Percentiles rank a stretch among this genome's conserved stretches.
phyloP scores from a whole-genome alignment of 2,888 invertebrate genomes.

The Pyrrhia umbra region DNA sequence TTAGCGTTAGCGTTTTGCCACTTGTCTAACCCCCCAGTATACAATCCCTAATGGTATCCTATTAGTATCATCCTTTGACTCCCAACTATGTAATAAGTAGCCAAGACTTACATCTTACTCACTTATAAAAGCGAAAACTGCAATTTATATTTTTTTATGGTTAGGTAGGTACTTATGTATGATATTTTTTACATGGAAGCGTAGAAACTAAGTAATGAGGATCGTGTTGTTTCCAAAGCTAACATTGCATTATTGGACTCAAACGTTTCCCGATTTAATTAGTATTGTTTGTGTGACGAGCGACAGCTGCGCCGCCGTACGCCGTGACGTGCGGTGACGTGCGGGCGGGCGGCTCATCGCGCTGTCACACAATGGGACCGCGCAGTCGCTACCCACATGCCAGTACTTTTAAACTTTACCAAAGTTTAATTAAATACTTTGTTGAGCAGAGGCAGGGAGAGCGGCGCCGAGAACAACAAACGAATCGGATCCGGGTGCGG shows the following conservation, averaged over 20 bases:
- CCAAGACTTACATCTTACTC: no score
- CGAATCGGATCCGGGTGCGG: slow-evolving; percentile 45
- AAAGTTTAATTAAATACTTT: slow-evolving; percentile 57
- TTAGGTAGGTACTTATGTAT: no score
- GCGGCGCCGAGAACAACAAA: slow-evolving; percentile 29
- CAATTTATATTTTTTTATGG: no score
- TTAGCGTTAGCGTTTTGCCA: no score
- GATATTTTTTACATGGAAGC: no score
- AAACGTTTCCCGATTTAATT: slow-evolving; percentile 27
- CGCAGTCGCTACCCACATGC: slow-evolving; percentile 20
- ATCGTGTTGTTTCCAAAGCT: no score
- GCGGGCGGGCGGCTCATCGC: slow-evolving; percentile 1
- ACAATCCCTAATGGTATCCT: no score
- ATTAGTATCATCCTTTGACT: no score
- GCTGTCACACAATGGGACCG: slow-evolving; percentile 35
- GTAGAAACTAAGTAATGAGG: background rate
- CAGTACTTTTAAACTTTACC: slow-evolving; percentile 45
- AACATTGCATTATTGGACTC: slow-evolving; percentile 9
- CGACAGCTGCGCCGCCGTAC: slow-evolving; percentile 12
- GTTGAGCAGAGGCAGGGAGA: slow-evolving; percentile 22
- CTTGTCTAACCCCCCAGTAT: no score
- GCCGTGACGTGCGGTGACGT: background rate
- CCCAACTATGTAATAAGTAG: no score
- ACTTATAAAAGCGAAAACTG: no score
- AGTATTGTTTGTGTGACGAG: slow-evolving; percentile 31